Evolutionary conservation across 1,140 invertebrate genomes (phyloP).

Genomic region (Drosophila willistoni): DNA sequence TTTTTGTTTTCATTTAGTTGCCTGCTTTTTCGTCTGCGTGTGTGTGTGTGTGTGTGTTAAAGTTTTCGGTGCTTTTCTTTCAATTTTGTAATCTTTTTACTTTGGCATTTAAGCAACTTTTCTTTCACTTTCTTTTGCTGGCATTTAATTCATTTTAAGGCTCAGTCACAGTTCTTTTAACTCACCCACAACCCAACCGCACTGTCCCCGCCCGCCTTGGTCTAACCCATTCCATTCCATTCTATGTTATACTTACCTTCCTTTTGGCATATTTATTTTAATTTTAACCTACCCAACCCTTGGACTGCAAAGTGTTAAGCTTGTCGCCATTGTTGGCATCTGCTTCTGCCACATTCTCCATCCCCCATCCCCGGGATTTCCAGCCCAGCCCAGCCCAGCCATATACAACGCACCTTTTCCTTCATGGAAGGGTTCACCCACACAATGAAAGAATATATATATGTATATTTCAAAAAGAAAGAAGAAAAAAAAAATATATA

Average conservation of each 20-base stretch:
- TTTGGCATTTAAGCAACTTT: slow-evolving; percentile 13
- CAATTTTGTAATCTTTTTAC: slow-evolving; percentile 12
- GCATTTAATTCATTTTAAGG: slow-evolving; percentile 13
- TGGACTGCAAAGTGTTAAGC: slow-evolving; percentile 41
- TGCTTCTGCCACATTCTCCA: slow-evolving; percentile 28
- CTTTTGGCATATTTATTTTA: slow-evolving; percentile 46
- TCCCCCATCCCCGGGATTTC: neutral
- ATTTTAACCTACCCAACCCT: slow-evolving; percentile 39
- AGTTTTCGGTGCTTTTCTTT: slow-evolving; percentile 1
- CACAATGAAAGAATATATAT: slow-evolving; percentile 29
- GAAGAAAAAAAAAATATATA: neutral
- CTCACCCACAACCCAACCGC: neutral
- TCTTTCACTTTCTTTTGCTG: neutral
- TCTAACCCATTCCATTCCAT: neutral
- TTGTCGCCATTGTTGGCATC: slow-evolving; percentile 53
- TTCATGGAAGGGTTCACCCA: slow-evolving; percentile 23
- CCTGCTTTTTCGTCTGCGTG: neutral
- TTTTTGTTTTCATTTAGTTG: neutral
- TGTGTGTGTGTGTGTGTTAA: neutral
- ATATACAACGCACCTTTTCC: slow-evolving; percentile 30
- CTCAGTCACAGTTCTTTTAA: slow-evolving; percentile 5
- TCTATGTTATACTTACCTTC: slow-evolving; percentile 3
- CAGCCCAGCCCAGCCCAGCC: neutral
- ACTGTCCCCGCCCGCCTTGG: neutral
- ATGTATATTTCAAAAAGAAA: neutral